Base-by-base conservation (phyloP, 2,888 invertebrate genomes). In the Eretmocerus hayati region DNA sequence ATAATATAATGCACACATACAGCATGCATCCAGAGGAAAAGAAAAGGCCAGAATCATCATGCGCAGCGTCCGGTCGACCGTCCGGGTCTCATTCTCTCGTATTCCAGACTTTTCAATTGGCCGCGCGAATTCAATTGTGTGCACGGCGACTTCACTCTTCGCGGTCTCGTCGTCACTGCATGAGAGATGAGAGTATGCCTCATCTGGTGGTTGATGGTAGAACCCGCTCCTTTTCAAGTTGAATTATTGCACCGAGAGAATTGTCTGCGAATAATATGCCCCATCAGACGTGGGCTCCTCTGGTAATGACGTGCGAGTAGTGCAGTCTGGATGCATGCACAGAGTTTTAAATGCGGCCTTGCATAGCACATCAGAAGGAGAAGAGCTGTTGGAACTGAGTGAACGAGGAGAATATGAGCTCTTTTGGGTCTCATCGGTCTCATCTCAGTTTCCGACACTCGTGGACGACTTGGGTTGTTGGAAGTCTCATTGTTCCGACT, bases 91-190 rank as follows among this genome's bases (percentile, higher is more conserved):
- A 9, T 20, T 6, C 20, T 16, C 36, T 36, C 5, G 5, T 13
- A 9, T 3, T 19, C 13, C 3, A 18, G 18, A 30, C 38, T 39
- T 39, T 39, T 39, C 38, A 39, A 39, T 39, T 39, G 38, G 38
- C 8, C 40, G 26, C 15, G 41, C 20, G 5, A 41, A 31, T 31
- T 41, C 41, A 40, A 40, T 41, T 31, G 31, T 41, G 21, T 15
- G 38, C 8, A 11, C 26, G 26, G 26, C 26, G 26, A 6, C 8
- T 11, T 26, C n/a, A 9, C 9, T 16, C 11, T 16, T 33, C 33
- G n/a, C 33, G 6, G 6, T 13, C 33, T 8, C 33, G 19, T 15
- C 13, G 15, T 21, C n/a, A n/a, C n/a, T n/a, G n/a, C n/a, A n/a
- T n/a, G n/a, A n/a, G n/a, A n/a, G n/a, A n/a, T n/a, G n/a, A n/a